Base-by-base conservation (phyloP, 1,140 invertebrate species). In the Pristionchus pacificus region DNA sequence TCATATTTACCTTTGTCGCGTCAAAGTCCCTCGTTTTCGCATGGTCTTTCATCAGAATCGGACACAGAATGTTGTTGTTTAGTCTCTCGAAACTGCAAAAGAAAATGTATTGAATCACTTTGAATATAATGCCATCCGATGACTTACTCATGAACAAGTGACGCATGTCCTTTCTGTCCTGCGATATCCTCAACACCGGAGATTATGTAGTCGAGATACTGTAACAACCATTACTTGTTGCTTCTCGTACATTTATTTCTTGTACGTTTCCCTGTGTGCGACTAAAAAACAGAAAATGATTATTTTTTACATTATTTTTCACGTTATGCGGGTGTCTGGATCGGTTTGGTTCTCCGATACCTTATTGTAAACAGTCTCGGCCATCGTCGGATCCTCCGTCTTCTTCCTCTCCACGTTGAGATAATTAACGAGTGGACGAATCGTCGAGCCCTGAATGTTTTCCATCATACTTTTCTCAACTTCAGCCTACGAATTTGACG, bases 381-480 rank as follows among this genome's bases (percentile, higher is more conserved):
- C 61, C 80, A 82, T 83, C 29, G 74, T 82, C 6, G 65, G 33
- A 27, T 75, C 60, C n/a, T 71, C 60, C 3, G 80, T 61, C 6
- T 79, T 74, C 15, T 76, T 75, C 71, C 80, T 84, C 74, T 86
- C 85, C 2, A 88, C 85, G 71, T 87, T 85, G 3, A 87, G 75
- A 60, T 79, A 83, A 68, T 85, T 83, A 1, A 88, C 85, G 3
- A 88, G 79, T 14, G 87, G 87, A 65, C 86, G 85, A 60, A 87
- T 87, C 19, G 87, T 86, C 14, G 85, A 85, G 57, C 87, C 87
- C 84, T 86, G 75, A 73, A 61, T 61, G 60, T 14, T 0, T 61
- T 27, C 10, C 10, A 24, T 25, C 29, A 61, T 61, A 25, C 6
- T 60, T 6, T 60, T 14, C 27, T 70, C 28, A 68, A 68, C 15